Evolutionary conservation across 2,797 vertebrate species (phyloP).

Genomic region (Hemitrygon akajei): DNA sequence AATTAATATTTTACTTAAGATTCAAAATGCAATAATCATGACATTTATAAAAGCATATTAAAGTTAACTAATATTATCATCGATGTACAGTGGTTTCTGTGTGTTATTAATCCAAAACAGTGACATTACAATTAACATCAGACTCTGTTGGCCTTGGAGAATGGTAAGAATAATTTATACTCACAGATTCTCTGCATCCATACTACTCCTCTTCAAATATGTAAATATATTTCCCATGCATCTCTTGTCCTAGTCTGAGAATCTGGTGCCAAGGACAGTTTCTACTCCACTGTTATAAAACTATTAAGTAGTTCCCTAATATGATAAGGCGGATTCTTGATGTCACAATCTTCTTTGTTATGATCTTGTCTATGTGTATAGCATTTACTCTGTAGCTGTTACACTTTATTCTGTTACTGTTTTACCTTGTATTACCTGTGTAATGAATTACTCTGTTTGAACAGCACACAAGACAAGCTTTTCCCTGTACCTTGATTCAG

Average conservation of each 20-base stretch:
- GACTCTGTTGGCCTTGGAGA: not conserved
- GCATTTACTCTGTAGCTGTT: too few relatives aligned
- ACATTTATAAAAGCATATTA: not conserved
- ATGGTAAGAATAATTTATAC: not conserved
- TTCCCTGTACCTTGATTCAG: too few relatives aligned
- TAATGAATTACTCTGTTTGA: too few relatives aligned
- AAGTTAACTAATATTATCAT: not conserved
- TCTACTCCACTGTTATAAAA: too few relatives aligned
- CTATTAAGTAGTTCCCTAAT: too few relatives aligned
- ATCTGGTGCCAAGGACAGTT: too few relatives aligned
- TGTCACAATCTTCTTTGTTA: too few relatives aligned
- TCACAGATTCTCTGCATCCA: not conserved
- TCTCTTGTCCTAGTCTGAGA: not conserved
- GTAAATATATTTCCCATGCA: not conserved
- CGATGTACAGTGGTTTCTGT: not conserved
- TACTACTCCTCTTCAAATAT: not conserved
- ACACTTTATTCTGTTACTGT: too few relatives aligned
- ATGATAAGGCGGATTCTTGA: too few relatives aligned
- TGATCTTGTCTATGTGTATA: too few relatives aligned
- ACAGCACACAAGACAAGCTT: too few relatives aligned
- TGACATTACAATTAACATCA: not conserved
- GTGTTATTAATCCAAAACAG: not conserved
- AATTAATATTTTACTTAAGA: not conserved
- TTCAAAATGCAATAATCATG: not conserved
- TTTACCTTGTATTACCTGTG: too few relatives aligned